phyloP scores from a whole-genome alignment of 2,797 vertebrate genomes.

The Petrocephalus sullivani region DNA sequence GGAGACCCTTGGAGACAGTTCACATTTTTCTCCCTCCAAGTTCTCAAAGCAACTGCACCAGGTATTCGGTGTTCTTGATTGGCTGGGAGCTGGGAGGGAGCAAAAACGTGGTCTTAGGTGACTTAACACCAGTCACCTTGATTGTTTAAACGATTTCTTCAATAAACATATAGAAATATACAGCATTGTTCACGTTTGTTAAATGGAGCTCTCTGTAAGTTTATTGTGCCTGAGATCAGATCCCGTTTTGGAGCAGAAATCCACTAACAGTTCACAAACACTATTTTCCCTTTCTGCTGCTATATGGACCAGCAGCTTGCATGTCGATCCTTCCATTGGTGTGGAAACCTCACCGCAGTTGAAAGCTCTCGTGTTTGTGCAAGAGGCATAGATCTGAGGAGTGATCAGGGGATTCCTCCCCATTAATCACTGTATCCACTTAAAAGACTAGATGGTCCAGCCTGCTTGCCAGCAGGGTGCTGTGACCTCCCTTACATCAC shows the following conservation, averaged over 20 bases:
- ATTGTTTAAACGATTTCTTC: not conserved
- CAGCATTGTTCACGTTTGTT: not conserved
- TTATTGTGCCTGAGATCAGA: not conserved
- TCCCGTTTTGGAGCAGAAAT: not conserved
- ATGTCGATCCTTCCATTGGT: not conserved
- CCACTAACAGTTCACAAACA: not conserved
- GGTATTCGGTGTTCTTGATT: not conserved
- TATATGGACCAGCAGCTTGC: not conserved
- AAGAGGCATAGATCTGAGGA: not conserved
- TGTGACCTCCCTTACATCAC: not conserved
- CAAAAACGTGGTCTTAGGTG: not conserved
- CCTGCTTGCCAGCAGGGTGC: not conserved
- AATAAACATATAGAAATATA: not conserved
- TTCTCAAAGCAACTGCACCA: not conserved
- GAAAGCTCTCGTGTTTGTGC: not conserved
- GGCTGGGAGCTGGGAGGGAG: not conserved
- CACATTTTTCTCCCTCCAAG: not conserved
- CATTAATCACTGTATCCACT: slow-evolving; percentile 12
- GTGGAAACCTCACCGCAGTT: not conserved
- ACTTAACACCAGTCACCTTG: not conserved
- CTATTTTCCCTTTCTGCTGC: not conserved
- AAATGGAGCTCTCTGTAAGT: not conserved
- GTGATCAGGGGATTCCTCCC: not conserved
- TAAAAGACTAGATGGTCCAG: slow-evolving; percentile 15
- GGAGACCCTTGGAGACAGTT: too few relatives aligned